Conservation (phyloP, 2,888 invertebrate genomes). For the Seira sanloemensis region DNA sequence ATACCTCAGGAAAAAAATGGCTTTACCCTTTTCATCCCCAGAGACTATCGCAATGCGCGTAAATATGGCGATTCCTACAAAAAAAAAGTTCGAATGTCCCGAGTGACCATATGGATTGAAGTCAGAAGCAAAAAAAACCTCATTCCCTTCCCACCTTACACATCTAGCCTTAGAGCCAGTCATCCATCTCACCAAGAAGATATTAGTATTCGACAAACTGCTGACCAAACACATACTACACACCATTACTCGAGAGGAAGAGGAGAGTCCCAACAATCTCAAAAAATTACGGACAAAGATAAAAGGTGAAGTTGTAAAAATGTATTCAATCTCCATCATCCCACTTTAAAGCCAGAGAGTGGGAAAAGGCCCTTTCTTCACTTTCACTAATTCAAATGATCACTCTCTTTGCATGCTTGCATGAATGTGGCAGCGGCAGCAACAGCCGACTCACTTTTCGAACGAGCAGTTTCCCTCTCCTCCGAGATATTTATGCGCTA, state of each 20-base stretch:
- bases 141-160: conserved; percentile 68
- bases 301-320: too few species aligned
- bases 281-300: too few species aligned
- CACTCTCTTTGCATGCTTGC: too few species aligned
- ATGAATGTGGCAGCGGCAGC: too few species aligned
- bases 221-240: conserved; percentile 69
- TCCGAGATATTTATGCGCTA: too few species aligned
- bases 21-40: conserved; percentile 66
- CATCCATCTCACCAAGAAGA: background rate
- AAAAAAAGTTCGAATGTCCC: conserved; percentile 70
- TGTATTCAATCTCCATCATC: too few species aligned
- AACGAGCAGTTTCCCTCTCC: too few species aligned
- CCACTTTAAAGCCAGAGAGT: too few species aligned
- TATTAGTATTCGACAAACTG: conserved; percentile 50
- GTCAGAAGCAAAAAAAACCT: conserved; percentile 62
- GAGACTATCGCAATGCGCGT: conserved; percentile 59
- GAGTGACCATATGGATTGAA: conserved; percentile 71
- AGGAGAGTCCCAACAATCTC: too few species aligned
- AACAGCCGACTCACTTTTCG: too few species aligned
- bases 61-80: conserved; percentile 40
- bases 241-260: background rate
- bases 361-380: too few species aligned
- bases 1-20: conserved; percentile 52
- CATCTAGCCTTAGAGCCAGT: conserved; percentile 67
- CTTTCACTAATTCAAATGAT: too few species aligned